Evolutionary conservation across 2,797 vertebrate genomes (phyloP), one percentile per base, ranked within the genome.

Genomic region (Brachyalestes nurse): DNA sequence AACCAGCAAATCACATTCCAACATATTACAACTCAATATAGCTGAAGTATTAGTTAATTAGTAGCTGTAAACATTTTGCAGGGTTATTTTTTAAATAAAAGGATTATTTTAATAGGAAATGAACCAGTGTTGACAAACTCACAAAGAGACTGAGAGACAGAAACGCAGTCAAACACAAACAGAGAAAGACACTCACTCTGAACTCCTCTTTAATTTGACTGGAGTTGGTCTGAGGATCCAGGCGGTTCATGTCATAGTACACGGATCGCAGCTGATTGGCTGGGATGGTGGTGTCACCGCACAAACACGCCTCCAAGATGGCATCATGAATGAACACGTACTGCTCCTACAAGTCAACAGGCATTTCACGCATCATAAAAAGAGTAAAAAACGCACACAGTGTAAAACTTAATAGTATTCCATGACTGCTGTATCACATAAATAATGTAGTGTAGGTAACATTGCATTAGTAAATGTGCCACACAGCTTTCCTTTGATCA

Each of bases 251-350:
- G 89, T 99, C 97, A 38, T 98, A 98, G 86, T 98, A 99, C 61
- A 96, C 95, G 0, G 97, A 98, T 10, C 97, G 95, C 82, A 99
- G 94, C 92, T 98, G 97, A 92, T 94, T 96, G 90, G 96, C 96
- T 69, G 96, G 95, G 81, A 99, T 91, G 0, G 95, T 95, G 2
- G 97, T 99, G 89, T 99, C 97, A 0, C 97, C 97, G 0, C 97
- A 99, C 45, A 99, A 95, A 90, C 97, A 99, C 83, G 97, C 97
- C 95, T 99, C 97, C 90, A 99, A 90, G 88, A 99, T 99, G 77
- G 97, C 97, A 64, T 99, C 97, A 0, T 99, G 97, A 88, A 99
- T 98, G 87, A 99, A 99, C 47, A 99, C 97, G 17, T 99, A 99
- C 86, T 99, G 97, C 84, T 99, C 97, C 97, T 99, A 88, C 40